Conservation (phyloP, 23 tunicate genomes). For the Phallusia fumigata region DNA sequence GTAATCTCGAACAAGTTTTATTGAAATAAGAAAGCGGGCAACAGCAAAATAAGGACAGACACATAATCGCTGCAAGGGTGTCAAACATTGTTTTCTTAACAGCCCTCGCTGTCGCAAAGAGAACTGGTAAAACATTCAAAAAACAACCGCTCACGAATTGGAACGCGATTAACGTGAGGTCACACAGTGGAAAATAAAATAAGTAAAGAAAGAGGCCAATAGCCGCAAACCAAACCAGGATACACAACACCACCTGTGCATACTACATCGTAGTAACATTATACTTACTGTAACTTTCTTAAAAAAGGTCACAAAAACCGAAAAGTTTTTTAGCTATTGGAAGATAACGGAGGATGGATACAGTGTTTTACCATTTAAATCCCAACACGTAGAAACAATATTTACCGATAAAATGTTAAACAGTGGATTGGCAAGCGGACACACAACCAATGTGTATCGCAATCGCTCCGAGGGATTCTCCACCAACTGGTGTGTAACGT, state of each 20-base stretch:
- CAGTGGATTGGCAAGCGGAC: neutral
- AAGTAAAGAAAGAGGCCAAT: neutral
- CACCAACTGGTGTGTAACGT: neutral
- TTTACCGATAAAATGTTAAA: neutral
- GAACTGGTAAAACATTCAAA: neutral
- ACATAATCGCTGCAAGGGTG: neutral
- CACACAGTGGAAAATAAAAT: neutral
- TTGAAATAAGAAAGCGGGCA: neutral
- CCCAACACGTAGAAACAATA: neutral
- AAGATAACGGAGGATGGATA: neutral
- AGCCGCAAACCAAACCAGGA: neutral
- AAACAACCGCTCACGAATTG: neutral
- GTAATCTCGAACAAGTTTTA: neutral
- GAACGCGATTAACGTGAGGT: slow-evolving; percentile 10
- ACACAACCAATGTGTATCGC: too few species aligned
- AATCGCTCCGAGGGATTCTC: neutral
- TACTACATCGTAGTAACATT: neutral
- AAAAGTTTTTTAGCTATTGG: neutral
- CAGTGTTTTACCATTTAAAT: neutral
- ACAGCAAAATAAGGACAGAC: too few species aligned
- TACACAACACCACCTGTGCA: neutral
- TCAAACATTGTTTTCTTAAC: neutral
- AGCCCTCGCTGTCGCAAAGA: neutral
- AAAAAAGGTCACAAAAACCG: neutral
- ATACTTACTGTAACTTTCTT: neutral